A percentile compares a stretch with the other conserved stretches of the same genome.
Evolutionary conservation across 2,113 vertebrate species (phyloP).

Genomic region (Petromus typicus): DNA sequence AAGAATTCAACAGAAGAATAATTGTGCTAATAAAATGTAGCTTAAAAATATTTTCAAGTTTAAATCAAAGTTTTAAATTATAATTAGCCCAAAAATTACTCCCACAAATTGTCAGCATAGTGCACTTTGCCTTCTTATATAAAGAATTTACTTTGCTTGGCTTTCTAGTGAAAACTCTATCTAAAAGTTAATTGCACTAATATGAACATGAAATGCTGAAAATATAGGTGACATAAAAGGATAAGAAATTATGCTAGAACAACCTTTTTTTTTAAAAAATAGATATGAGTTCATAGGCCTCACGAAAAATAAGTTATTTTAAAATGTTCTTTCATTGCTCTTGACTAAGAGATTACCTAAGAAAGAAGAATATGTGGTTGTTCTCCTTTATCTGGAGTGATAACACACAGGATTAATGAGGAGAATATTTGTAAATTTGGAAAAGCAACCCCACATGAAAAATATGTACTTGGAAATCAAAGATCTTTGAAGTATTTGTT

Average conservation of each 20-base stretch:
- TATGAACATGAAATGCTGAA: neutral
- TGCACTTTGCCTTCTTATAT: neutral
- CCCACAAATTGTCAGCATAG: neutral
- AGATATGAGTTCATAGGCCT: neutral
- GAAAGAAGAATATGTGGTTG: neutral
- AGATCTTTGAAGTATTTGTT: neutral
- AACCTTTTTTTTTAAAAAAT: neutral
- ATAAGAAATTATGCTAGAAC: neutral
- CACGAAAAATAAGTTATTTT: neutral
- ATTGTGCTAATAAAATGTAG: conserved; percentile 31
- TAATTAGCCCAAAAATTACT: conserved; percentile 17
- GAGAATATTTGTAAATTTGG: neutral
- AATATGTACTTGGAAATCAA: neutral
- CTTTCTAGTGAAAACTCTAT: conserved; percentile 1
- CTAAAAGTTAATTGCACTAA: neutral
- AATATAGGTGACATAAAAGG: neutral
- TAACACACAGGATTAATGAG: neutral
- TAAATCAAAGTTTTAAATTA: neutral
- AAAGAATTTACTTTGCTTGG: conserved; percentile 22
- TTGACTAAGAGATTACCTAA: neutral
- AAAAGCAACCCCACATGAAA: neutral
- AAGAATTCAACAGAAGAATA: too few relatives aligned
- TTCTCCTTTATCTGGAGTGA: neutral
- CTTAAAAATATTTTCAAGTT: neutral
- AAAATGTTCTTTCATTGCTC: neutral